phyloP scores from a whole-genome alignment of 2,113 vertebrate genomes.

The Lota lota region DNA sequence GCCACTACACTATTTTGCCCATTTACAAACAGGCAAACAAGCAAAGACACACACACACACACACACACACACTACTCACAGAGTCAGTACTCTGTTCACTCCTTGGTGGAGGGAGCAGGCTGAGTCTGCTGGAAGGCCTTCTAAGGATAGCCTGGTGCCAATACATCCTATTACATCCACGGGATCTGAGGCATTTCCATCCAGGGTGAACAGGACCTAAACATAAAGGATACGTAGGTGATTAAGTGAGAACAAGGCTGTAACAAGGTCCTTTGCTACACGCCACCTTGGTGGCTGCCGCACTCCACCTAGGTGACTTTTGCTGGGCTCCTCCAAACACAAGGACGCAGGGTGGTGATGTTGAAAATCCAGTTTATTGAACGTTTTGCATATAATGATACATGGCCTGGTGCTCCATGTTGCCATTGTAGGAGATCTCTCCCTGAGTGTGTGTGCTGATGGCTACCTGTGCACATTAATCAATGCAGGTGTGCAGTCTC shows the following conservation, averaged over 20 bases:
- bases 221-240: conserved; percentile 34
- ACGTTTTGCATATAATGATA: no score
- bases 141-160: conserved; percentile 46
- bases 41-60: not conserved
- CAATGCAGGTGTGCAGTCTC: no score
- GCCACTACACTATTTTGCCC: not conserved
- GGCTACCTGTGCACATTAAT: no score
- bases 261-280: no score
- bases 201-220: conserved; percentile 21
- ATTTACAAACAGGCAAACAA: not conserved
- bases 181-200: conserved; percentile 14
- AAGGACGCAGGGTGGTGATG: no score
- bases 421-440: no score
- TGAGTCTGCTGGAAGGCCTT: conserved; percentile 7
- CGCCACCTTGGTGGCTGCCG: no score
- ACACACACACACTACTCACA: conserved; percentile 30
- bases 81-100: not conserved
- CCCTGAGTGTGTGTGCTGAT: no score
- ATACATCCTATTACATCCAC: conserved; percentile 16
- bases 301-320: no score
- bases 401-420: no score
- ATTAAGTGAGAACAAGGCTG: not conserved
- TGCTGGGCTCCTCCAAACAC: no score
- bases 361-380: no score
- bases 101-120: conserved; percentile 37